Evolutionary conservation across 2,113 vertebrate genomes (phyloP).

Genomic region (Puffinus mauretanicus): DNA sequence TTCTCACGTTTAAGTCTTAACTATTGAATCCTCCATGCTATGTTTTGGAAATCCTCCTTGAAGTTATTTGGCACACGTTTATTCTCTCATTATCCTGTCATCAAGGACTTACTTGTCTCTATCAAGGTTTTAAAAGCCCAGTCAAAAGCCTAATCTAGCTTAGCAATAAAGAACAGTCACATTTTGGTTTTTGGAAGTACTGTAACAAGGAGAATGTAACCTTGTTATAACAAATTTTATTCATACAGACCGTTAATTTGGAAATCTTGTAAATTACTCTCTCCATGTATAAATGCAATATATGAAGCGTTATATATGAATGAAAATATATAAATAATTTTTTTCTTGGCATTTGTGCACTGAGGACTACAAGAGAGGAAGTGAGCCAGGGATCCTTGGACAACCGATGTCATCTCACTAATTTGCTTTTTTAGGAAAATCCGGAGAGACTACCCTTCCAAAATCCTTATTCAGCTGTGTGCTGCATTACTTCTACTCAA

Average conservation of each 20-base stretch:
- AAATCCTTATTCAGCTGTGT: conserved; percentile 95
- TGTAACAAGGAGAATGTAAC: not conserved
- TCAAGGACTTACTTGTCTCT: not conserved
- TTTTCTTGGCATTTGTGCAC: not conserved
- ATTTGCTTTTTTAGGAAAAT: conserved; percentile 82
- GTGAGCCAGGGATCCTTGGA: not conserved
- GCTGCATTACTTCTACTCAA: conserved; percentile 87
- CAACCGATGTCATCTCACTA: not conserved
- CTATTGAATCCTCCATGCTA: not conserved
- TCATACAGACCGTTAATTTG: rapidly evolving
- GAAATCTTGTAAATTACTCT: not conserved
- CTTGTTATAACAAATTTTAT: not conserved
- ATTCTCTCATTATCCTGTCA: not conserved
- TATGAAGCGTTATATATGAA: not conserved
- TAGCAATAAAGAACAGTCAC: not conserved
- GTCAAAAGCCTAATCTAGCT: not conserved
- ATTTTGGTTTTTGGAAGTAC: not conserved
- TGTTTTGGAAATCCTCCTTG: not conserved
- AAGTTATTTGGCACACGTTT: not conserved
- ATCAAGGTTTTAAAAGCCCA: not conserved
- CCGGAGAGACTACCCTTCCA: conserved; percentile 91
- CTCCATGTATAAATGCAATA: not conserved
- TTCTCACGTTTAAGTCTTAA: not conserved
- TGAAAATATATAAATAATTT: not conserved
- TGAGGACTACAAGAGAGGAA: not conserved